phyloP scores from a whole-genome alignment of 2,888 invertebrate genomes.

The Nemotelus pantherinus region DNA sequence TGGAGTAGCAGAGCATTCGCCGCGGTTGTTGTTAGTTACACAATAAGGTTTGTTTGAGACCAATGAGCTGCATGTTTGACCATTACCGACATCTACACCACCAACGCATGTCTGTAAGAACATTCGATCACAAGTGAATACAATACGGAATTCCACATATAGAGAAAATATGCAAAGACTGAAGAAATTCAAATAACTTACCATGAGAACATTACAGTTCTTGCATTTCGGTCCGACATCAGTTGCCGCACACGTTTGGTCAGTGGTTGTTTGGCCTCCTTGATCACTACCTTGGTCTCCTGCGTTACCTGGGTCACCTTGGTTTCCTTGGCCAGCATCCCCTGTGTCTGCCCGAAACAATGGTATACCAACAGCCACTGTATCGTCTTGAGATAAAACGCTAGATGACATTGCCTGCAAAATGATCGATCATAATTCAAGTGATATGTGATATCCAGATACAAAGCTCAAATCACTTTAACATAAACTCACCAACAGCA shows the following conservation, averaged over 20 bases:
- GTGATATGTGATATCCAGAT: no score
- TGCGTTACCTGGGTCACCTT: no score
- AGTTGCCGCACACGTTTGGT: background rate
- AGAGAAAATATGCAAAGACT: background rate
- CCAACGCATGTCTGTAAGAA: slow-evolving; percentile 17
- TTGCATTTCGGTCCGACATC: background rate
- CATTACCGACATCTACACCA: background rate
- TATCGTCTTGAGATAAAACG: no score
- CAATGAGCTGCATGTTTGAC: slow-evolving; percentile 13
- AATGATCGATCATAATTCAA: no score
- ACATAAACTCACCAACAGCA: no score
- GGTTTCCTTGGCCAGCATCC: no score
- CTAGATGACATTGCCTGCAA: no score
- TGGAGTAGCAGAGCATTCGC: background rate
- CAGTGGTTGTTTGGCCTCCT: no score
- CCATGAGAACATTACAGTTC: background rate
- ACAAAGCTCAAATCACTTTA: no score
- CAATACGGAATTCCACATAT: background rate
- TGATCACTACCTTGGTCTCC: no score
- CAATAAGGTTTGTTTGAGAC: slow-evolving; percentile 6
- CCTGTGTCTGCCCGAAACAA: no score
- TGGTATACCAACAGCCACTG: no score
- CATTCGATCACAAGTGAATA: background rate
- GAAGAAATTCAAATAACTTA: background rate
- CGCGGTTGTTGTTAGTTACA: background rate